A percentile compares a stretch with the other conserved stretches of the same genome.
Conservation (phyloP, 1,140 invertebrate genomes). For the Zaprionus capensis region DNA sequence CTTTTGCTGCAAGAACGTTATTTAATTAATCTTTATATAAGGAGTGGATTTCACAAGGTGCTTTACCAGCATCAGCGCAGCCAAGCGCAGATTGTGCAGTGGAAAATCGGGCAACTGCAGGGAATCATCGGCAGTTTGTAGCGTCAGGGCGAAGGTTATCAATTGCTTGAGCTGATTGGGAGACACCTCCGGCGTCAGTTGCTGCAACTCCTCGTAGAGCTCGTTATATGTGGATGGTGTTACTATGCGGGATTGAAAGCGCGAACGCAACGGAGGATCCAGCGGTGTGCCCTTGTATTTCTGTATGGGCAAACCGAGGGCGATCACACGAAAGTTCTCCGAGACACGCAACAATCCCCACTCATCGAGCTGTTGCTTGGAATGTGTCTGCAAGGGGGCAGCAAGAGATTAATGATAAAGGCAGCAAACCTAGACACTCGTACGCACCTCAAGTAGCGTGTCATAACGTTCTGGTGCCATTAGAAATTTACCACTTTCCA, state of each 20-base stretch:
- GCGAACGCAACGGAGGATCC: constrained; percentile 96
- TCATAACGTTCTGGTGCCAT: constrained; percentile 95
- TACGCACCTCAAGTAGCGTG: constrained; percentile 91
- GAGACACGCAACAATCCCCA: constrained; percentile 95
- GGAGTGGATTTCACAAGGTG: background rate
- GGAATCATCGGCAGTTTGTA: constrained; percentile 89
- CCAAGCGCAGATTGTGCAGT: constrained; percentile 90
- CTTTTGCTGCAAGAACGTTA: constrained; percentile 29
- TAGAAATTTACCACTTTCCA: constrained; percentile 98
- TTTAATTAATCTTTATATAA: background rate
- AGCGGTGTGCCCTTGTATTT: constrained; percentile 95
- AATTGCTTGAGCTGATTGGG: constrained; percentile 88
- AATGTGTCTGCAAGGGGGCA: constrained; percentile 86
- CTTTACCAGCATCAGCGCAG: constrained; percentile 90
- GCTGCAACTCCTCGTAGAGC: constrained; percentile 86
- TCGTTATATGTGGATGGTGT: constrained; percentile 87
- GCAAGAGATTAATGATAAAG: background rate
- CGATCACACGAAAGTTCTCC: constrained; percentile 96
- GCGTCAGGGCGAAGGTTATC: constrained; percentile 90
- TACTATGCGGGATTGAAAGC: constrained; percentile 97
- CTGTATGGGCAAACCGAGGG: constrained; percentile 95
- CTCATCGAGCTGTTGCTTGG: constrained; percentile 88
- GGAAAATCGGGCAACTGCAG: constrained; percentile 94
- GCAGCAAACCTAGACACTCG: background rate
- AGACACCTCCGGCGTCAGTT: constrained; percentile 86